Evolutionary conservation across 2,797 vertebrate genomes (phyloP).

Genomic region (Scleropages formosus): DNA sequence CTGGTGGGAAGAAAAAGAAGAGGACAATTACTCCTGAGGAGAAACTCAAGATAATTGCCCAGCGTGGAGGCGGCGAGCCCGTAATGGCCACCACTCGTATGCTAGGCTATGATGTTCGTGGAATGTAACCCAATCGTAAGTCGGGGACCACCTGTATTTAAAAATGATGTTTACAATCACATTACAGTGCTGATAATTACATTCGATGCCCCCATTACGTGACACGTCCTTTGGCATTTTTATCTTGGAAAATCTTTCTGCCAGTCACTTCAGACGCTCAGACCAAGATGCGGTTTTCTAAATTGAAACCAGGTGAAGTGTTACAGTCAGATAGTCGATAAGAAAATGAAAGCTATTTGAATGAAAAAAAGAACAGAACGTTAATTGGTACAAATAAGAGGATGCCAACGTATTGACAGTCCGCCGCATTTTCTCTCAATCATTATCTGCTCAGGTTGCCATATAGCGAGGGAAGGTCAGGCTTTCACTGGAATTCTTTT

Average conservation of each 20-base stretch:
- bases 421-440: slow-evolving; percentile 58
- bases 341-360: background rate
- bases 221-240: background rate
- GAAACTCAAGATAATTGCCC: no score
- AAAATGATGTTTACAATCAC: background rate
- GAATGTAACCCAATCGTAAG: no score
- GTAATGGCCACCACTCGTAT: no score
- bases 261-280: background rate
- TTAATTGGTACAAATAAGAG: slow-evolving; percentile 37
- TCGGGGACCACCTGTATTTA: no score
- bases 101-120: no score
- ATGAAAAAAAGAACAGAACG: background rate
- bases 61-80: no score
- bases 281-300: background rate
- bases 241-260: background rate
- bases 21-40: no score
- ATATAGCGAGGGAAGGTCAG: slow-evolving; percentile 59
- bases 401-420: slow-evolving; percentile 12
- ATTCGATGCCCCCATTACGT: background rate
- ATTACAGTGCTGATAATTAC: background rate
- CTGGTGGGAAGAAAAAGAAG: no score
- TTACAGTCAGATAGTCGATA: background rate
- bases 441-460: slow-evolving; percentile 54
- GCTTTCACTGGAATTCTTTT: slow-evolving; percentile 59
- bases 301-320: background rate